Percentiles rank a stretch among this genome's conserved stretches.
Evolutionary conservation across 2,797 vertebrate genomes (phyloP).

Genomic region (Sebastes iracundus): DNA sequence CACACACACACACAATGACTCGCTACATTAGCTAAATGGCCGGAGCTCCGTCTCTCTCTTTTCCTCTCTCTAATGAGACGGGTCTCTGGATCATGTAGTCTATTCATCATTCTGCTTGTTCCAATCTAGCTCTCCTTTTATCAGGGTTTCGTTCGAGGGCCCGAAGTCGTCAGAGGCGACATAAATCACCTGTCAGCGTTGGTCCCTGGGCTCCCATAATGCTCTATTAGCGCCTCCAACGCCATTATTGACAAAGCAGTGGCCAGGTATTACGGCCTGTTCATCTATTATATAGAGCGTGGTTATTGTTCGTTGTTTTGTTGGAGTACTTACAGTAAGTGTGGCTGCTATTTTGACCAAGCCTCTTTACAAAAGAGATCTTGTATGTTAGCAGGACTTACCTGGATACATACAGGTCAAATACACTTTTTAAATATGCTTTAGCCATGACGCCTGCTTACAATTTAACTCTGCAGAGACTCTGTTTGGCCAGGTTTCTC

Average conservation of each 20-base stretch:
- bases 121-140: conserved; percentile 97
- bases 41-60: conserved; percentile 80
- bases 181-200: conserved; percentile 93
- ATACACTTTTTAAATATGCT: neutral
- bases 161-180: conserved; percentile 91
- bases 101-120: conserved; percentile 99
- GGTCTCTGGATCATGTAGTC: conserved; percentile 93
- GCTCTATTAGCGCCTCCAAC: conserved; percentile 91
- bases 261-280: conserved; percentile 52
- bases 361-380: neutral
- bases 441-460: neutral
- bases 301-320: conserved; percentile 39
- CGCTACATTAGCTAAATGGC: conserved; percentile 97
- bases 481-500: accelerated
- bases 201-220: conserved; percentile 90
- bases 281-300: conserved; percentile 32
- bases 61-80: conserved; percentile 91
- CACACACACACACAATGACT: conserved; percentile 84
- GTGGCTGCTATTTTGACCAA: conserved; percentile 3
- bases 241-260: conserved; percentile 60
- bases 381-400: neutral
- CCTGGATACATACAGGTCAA: neutral
- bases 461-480: neutral
- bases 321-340: neutral
- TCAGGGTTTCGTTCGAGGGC: conserved; percentile 89